Conservation (phyloP, 1,140 invertebrate genomes). For the Samia ricini region DNA sequence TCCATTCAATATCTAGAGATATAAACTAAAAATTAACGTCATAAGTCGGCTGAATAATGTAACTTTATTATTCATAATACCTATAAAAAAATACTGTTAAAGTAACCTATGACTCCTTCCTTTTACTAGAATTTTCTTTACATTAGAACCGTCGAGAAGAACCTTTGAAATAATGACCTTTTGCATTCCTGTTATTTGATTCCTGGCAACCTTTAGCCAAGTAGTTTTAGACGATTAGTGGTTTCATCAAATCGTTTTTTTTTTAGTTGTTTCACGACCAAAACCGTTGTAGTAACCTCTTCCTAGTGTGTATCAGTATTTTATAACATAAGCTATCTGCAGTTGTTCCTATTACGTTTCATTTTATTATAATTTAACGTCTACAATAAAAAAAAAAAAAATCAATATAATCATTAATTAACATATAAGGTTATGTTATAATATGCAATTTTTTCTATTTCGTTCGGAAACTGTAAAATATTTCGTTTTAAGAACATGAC, state of each 20-base stretch:
- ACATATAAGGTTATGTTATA: not conserved
- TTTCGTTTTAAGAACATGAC: not conserved
- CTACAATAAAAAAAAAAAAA: not conserved
- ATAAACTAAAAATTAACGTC: too few relatives aligned
- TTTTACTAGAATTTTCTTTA: not conserved
- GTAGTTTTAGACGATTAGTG: slow-evolving; percentile 49
- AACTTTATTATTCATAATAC: too few relatives aligned
- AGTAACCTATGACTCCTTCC: not conserved
- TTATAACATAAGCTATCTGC: slow-evolving; percentile 61
- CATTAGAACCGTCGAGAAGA: not conserved
- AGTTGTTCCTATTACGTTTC: slow-evolving; percentile 59
- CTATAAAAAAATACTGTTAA: too few relatives aligned
- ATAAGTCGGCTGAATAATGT: too few relatives aligned
- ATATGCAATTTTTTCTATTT: not conserved
- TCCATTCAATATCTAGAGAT: too few relatives aligned
- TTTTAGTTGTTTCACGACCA: slow-evolving; percentile 25
- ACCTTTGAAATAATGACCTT: slow-evolving; percentile 25
- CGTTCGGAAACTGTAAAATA: not conserved
- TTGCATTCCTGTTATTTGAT: slow-evolving; percentile 68
- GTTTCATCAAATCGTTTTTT: slow-evolving; percentile 29
- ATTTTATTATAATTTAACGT: not conserved
- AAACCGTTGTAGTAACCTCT: slow-evolving; percentile 41
- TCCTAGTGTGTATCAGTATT: slow-evolving; percentile 71
- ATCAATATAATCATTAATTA: not conserved
- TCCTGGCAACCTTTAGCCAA: slow-evolving; percentile 50